A percentile compares a stretch with the other conserved stretches of the same genome.
These are phyloP conservation scores for Python bivittatus DNA, from an alignment of 2,113 vertebrate species.

Conservation along the genomic window DNA sequence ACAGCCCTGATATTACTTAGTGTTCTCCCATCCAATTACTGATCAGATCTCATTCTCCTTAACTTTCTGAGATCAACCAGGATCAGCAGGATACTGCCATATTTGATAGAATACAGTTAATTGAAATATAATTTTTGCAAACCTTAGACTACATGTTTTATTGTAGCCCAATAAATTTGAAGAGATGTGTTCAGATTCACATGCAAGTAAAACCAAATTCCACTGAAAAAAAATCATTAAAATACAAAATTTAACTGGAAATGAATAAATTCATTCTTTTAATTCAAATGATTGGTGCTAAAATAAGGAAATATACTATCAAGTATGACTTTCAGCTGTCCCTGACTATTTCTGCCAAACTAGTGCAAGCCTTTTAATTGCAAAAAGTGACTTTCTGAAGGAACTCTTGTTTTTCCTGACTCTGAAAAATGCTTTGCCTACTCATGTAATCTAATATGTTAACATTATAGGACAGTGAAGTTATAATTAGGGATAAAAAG, in stretches of 20 bases:
- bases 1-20: not conserved
- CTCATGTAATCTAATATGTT: slow-evolving; percentile 24
- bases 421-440: not conserved
- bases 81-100: not conserved
- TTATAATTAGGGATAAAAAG: slow-evolving; percentile 95
- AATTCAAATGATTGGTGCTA: not conserved
- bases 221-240: not conserved
- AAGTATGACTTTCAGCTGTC: not conserved
- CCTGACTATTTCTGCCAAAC: not conserved
- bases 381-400: not conserved
- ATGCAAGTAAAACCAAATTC: not conserved
- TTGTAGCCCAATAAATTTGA: not conserved
- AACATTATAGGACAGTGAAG: slow-evolving; percentile 90
- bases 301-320: not conserved
- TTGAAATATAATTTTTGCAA: not conserved
- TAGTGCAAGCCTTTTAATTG: not conserved
- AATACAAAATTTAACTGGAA: not conserved
- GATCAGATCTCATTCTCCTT: not conserved
- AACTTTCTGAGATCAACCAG: not conserved
- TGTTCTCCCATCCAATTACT: not conserved
- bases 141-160: not conserved
- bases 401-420: slow-evolving; percentile 19
- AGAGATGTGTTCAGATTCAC: not conserved
- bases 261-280: not conserved
- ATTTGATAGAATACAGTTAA: not conserved